Base-by-base conservation (phyloP, 2,888 invertebrate species). In the Dynastes maya region DNA sequence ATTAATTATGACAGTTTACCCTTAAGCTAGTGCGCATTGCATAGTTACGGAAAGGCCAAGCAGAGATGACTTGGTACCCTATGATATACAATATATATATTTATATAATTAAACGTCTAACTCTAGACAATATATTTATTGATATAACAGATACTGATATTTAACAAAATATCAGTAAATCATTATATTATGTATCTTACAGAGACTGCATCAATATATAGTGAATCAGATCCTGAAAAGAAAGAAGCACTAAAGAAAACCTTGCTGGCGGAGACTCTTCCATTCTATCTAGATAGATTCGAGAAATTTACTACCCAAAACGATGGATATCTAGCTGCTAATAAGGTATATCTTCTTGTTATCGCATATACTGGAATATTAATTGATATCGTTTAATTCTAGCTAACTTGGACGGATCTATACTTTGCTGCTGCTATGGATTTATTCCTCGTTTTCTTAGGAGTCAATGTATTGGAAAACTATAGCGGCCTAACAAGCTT, bases 271-370 rank as follows among this genome's bases (percentile, higher is more conserved):
- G 91, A 91, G 83, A 86, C 87, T 0, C 88, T 92, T 82, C 92
- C 92, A 74, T 91, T 88, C 84, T 91, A 90, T 83, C 85, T 92
- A 86, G 89, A 90, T 55, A 91, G 90, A 83, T 86, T 93, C 2
- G 91, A 93, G 51, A 88, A 89, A 5, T 89, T 91, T 51, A 89
- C 91, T 6, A 90, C 91, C 84, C 89, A 91, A 77, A 92, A 92
- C 84, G 90, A 89, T 2, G 93, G 93, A 5, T 91, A 91, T 82
- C 89, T 93, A 80, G 91, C 90, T 81, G 87, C 90, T 83, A 89
- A 89, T 82, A 78, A 78, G 71, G 78, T 78, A 71, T 67, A 22
- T 58, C 37, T 29, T 53, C 22, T 29, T 55, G 53, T 53, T 49
- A 11, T 53, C n/a, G 13, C 22, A 49, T n/a, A 51, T 3, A 40